Conservation (phyloP, 2,797 vertebrate species). For the Halcyon leucocephala region DNA sequence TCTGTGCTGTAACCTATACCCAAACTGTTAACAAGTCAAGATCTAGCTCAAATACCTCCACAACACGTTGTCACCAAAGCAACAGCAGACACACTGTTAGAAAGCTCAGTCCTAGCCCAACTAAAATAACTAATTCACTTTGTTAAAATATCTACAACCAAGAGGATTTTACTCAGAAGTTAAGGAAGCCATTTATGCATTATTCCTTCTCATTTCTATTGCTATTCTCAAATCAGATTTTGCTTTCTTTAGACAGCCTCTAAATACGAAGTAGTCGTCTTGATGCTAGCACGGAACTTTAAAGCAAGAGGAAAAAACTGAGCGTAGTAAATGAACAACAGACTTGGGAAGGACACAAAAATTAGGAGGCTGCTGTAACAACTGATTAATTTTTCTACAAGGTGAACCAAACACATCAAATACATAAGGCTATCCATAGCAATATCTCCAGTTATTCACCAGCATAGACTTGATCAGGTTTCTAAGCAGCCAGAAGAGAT, state of each 20-base stretch:
- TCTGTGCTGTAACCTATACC: neutral
- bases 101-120: neutral
- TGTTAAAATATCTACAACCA: neutral
- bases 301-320: neutral
- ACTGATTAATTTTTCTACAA: neutral
- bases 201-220: neutral
- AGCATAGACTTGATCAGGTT: neutral
- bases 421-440: neutral
- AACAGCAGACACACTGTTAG: neutral
- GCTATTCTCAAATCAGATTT: neutral
- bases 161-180: neutral
- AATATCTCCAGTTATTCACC: neutral
- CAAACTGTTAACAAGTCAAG: neutral
- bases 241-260: neutral
- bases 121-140: neutral
- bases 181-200: neutral
- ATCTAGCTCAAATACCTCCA: neutral
- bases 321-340: fast-evolving
- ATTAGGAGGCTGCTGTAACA: neutral
- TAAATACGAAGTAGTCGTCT: neutral
- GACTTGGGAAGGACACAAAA: neutral
- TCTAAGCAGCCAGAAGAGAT: neutral
- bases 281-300: neutral
- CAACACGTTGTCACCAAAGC: neutral
- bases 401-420: neutral